These are phyloP conservation scores for Drosophila testacea DNA, from an alignment of 2,888 invertebrate species.

Conservation along the genomic window DNA sequence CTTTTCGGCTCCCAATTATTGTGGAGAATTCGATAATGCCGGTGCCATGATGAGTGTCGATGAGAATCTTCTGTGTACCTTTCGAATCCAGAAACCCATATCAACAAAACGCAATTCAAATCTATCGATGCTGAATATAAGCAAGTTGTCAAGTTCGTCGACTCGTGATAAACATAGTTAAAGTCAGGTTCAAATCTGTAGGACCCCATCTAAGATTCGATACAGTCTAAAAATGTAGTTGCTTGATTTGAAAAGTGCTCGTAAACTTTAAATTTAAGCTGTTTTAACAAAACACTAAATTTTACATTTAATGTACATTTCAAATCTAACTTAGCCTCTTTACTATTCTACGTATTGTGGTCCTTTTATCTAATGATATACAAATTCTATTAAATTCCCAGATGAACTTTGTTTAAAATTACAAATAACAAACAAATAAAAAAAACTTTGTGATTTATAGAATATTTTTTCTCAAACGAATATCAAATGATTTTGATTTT, in stretches of 20 bases:
- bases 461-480: background rate
- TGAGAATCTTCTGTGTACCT: conserved; percentile 99
- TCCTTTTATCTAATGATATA: no score
- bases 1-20: conserved; percentile 97
- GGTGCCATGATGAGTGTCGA: conserved; percentile 98
- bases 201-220: background rate
- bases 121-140: background rate
- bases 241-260: conserved; percentile 2
- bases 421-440: no score
- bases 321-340: background rate
- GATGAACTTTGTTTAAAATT: no score
- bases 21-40: conserved; percentile 94
- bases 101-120: conserved; percentile 87
- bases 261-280: background rate
- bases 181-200: background rate
- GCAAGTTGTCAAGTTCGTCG: background rate
- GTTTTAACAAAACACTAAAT: background rate
- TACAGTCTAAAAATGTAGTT: background rate
- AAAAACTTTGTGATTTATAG: no score
- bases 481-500: background rate
- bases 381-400: no score
- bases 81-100: conserved; percentile 96
- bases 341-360: no score
- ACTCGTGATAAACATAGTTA: background rate
- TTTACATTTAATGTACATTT: background rate